Conservation (phyloP, 2,888 invertebrate species). For the Stenotaenia linearis region DNA sequence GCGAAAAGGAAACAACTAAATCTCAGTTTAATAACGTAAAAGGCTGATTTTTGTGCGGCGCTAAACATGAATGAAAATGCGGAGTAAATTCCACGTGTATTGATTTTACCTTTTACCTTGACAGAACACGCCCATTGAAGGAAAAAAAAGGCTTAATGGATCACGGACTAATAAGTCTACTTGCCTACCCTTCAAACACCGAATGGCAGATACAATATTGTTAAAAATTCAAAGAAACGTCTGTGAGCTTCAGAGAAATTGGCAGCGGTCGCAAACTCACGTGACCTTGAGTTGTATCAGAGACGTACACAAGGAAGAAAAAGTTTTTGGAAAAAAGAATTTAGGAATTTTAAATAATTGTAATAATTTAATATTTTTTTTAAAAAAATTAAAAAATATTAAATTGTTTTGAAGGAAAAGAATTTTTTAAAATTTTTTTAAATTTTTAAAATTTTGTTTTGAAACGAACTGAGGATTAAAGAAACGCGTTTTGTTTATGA, state of each 20-base stretch:
- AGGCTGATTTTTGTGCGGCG: not conserved
- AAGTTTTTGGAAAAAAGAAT: not conserved
- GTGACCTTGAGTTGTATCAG: not conserved
- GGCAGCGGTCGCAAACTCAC: not conserved
- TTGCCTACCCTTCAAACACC: not conserved
- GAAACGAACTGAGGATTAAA: not conserved
- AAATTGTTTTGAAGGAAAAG: not conserved
- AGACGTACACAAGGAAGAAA: not conserved
- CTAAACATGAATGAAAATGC: not conserved
- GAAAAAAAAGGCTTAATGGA: not conserved
- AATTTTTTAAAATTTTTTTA: not conserved
- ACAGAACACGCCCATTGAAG: not conserved
- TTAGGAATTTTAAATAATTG: not conserved
- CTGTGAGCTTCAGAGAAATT: not conserved
- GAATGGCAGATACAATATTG: not conserved
- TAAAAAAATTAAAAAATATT: not conserved
- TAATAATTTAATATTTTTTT: not conserved
- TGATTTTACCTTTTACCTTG: constrained; percentile 5
- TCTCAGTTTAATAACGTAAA: not conserved
- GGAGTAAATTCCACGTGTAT: constrained; percentile 19
- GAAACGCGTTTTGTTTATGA: constrained; percentile 16
- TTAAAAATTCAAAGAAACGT: constrained; percentile 3
- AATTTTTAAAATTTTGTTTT: not conserved
- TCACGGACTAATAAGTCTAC: not conserved
- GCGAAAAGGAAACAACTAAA: not conserved